phyloP scores from a whole-genome alignment of 2,113 vertebrate genomes.

The Hucho hucho region DNA sequence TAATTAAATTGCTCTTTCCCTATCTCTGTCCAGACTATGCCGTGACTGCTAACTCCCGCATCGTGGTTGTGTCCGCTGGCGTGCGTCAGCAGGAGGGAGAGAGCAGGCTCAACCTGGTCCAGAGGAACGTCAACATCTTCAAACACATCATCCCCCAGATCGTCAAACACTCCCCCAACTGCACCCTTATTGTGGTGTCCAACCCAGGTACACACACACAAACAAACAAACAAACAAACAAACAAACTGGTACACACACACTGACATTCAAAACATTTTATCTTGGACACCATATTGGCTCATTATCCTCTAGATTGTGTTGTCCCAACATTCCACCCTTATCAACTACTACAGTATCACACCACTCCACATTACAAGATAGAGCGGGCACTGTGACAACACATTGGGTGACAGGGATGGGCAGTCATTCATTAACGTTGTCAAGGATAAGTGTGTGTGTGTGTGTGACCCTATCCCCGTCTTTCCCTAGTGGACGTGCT shows the following conservation, averaged over 20 bases:
- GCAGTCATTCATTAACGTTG: too few relatives aligned
- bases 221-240: background rate
- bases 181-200: constrained; percentile 91
- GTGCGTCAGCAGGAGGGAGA: constrained; percentile 97
- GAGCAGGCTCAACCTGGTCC: constrained; percentile 93
- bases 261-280: background rate
- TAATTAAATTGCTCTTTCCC: background rate
- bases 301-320: background rate
- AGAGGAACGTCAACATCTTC: constrained; percentile 96
- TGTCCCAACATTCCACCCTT: background rate
- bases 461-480: background rate
- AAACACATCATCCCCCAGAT: constrained; percentile 95
- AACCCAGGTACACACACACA: constrained; percentile 83
- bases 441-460: too few relatives aligned
- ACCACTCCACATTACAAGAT: too few relatives aligned
- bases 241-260: background rate
- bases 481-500: constrained; percentile 86
- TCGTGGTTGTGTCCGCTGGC: constrained; percentile 92
- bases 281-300: background rate
- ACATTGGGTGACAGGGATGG: too few relatives aligned
- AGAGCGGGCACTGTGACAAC: too few relatives aligned
- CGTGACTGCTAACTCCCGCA: constrained; percentile 89
- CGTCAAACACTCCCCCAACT: constrained; percentile 90
- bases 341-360: background rate
- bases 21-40: constrained; percentile 80